Evolutionary conservation across 2,113 vertebrate genomes (phyloP), one percentile per base, ranked within the genome.

Genomic region (Willisornis vidua): DNA sequence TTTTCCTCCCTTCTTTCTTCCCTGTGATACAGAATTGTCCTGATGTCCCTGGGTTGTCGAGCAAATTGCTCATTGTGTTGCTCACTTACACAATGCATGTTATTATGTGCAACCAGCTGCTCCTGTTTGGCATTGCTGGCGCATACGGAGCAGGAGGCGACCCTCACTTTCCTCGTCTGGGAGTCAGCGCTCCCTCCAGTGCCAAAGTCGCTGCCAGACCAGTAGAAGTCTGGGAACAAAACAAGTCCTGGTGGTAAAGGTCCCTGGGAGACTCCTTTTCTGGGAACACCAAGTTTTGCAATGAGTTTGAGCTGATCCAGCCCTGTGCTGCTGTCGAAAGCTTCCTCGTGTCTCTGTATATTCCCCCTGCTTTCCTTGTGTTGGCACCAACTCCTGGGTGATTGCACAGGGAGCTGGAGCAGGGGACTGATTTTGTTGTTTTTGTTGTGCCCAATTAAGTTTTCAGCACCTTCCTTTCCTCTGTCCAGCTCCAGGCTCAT

Each of bases 31-130:
- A 80, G 97, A 93, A 96, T 93, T 77, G 92, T 93, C 95, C 96
- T 92, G 89, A 90, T 96, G 93, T 97, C 96, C 93, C 96, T 65
- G 91, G 93, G 88, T 96, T 96, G 95, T 97, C 17, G 51, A 96
- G 95, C 95, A 97, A 97, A 97, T 96, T 97, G 95, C 95, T 87
- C 91, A 95, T 96, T 97, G 93, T 96, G 95, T 95, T 97, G 95
- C 93, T 96, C 96, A 95, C 95, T 97, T 97, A 92, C 95, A 96
- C 79, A 94, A 95, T 94, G 95, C 88, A 41, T 89, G 95, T 97
- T 96, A 95, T 97, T 97, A 97, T 96, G 91, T 89, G 93, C 94
- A 95, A 92, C 93, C 96, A 97, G 96, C 97, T 97, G 97, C 96
- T 96, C 91, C 91, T 80, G 65, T 85, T 95, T 95, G 96, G 96